Percentiles rank a stretch among this genome's conserved stretches.
Conservation (phyloP, 2,888 invertebrate species). For the Heliothis peltigera region DNA sequence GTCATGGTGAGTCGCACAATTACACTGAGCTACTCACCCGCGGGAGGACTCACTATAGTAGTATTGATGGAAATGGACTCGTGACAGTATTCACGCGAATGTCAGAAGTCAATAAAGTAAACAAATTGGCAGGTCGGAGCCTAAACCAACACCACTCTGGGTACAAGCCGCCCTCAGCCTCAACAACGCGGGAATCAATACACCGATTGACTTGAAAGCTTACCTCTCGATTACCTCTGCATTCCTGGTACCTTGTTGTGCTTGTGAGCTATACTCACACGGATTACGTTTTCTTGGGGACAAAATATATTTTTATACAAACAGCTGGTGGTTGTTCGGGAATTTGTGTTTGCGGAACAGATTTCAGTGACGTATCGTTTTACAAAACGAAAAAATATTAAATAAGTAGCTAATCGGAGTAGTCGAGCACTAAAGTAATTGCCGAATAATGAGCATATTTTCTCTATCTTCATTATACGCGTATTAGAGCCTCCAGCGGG, state of each 20-base stretch:
- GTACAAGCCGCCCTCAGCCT: neutral
- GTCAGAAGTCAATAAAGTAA: conserved; percentile 12
- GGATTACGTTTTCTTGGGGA: neutral
- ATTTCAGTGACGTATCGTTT: no score
- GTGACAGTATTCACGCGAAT: conserved; percentile 2
- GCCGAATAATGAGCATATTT: no score
- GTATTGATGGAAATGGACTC: neutral
- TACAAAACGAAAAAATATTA: no score
- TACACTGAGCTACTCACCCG: no score
- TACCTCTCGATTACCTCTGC: neutral
- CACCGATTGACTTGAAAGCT: neutral
- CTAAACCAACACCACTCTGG: conserved; percentile 24
- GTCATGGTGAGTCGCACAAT: no score
- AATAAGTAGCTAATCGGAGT: no score
- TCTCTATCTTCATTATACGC: no score
- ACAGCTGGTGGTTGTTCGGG: neutral
- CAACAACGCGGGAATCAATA: conserved; percentile 22
- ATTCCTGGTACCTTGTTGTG: conserved; percentile 5
- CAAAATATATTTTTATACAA: neutral
- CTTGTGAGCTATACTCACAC: neutral
- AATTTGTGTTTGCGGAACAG: no score
- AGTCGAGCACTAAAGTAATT: no score
- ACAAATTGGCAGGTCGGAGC: neutral
- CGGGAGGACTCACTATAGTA: no score
- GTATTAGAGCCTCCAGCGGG: no score